Conservation (phyloP, 2,888 invertebrate species). For the Cylindroiulus punctatus region DNA sequence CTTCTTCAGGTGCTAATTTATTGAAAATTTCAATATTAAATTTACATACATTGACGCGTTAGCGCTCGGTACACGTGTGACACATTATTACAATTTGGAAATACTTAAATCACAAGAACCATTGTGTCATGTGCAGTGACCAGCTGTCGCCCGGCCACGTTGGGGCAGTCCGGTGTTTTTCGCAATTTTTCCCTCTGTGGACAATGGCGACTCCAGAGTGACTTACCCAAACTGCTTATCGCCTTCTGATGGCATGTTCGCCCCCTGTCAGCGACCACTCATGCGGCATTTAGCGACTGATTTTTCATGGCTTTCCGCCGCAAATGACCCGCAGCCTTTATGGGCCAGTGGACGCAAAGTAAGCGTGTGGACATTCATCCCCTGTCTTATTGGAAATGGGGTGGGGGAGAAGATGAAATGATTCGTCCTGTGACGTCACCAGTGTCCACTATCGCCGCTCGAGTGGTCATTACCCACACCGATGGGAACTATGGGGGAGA, state of each 20-base stretch:
- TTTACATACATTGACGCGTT: too few relatives aligned
- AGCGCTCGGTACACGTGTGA: too few relatives aligned
- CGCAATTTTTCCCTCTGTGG: too few relatives aligned
- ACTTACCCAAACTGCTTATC: too few relatives aligned
- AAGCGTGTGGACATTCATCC: not conserved
- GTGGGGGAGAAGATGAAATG: not conserved
- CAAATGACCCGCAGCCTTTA: slow-evolving; percentile 2
- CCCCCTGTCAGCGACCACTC: slow-evolving; percentile 15
- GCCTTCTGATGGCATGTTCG: not conserved
- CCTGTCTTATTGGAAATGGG: not conserved
- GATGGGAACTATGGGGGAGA: not conserved
- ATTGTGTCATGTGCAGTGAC: not conserved
- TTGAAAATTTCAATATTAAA: too few relatives aligned
- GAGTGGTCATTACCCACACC: not conserved
- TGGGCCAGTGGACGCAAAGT: slow-evolving; percentile 14
- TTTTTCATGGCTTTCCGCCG: slow-evolving; percentile 32
- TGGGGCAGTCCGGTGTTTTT: not conserved
- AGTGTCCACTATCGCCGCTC: not conserved
- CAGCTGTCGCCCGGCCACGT: slow-evolving; percentile 15
- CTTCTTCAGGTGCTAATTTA: too few relatives aligned
- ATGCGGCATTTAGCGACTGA: slow-evolving; percentile 32
- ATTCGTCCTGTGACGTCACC: slow-evolving; percentile 5
- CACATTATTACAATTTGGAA: too few relatives aligned
- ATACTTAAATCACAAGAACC: too few relatives aligned
- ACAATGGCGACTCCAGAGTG: slow-evolving; percentile 14